phyloP scores from a whole-genome alignment of 1,140 invertebrate genomes.

The Onthophagus taurus region DNA sequence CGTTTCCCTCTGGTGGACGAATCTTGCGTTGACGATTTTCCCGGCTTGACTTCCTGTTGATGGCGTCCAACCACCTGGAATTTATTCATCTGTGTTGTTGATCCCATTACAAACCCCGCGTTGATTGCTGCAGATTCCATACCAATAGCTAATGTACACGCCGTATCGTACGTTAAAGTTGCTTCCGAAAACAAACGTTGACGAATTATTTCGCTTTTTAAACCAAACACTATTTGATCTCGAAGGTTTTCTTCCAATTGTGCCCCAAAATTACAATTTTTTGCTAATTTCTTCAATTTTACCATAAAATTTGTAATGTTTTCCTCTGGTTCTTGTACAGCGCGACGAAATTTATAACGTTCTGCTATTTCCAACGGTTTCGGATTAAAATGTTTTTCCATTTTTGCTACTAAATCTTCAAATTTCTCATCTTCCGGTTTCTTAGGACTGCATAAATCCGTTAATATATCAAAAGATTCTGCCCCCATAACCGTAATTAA shows the following conservation, averaged over 20 bases:
- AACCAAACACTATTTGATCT: constrained; percentile 21
- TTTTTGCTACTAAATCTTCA: constrained; percentile 21
- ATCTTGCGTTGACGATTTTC: too few relatives aligned
- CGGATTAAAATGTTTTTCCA: constrained; percentile 29
- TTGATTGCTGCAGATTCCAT: constrained; percentile 6
- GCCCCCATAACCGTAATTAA: constrained; percentile 27
- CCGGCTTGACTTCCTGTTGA: too few relatives aligned
- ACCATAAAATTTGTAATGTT: background rate
- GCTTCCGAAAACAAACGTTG: constrained; percentile 17
- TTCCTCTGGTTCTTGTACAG: constrained; percentile 17
- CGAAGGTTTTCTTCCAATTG: constrained; percentile 23
- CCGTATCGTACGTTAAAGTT: background rate
- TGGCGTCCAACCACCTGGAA: too few relatives aligned
- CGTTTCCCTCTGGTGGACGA: background rate
- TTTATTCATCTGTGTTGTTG: background rate
- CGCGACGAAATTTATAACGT: constrained; percentile 30
- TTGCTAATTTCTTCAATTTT: constrained; percentile 15
- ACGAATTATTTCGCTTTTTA: constrained; percentile 21
- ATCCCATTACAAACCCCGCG: background rate
- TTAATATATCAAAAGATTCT: constrained; percentile 27
- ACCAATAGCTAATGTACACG: background rate
- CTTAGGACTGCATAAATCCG: constrained; percentile 27
- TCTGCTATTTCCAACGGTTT: constrained; percentile 27
- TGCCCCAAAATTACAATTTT: constrained; percentile 24
- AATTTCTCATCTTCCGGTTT: constrained; percentile 25